phyloP scores from a whole-genome alignment of 1,140 invertebrate genomes.

The Drosophila eugracilis region DNA sequence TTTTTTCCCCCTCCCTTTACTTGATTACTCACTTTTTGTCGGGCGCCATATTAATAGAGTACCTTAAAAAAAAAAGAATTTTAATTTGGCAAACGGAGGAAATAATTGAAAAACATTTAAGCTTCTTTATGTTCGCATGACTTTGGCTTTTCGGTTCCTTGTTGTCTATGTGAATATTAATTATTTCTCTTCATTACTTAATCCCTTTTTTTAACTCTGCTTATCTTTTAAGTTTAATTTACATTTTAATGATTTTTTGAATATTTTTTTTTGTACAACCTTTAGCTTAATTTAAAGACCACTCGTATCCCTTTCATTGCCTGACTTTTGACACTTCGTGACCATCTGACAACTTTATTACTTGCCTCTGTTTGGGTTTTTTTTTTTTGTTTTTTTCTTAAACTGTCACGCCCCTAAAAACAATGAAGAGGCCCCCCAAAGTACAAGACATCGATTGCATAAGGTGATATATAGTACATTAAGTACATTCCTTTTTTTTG shows the following conservation, averaged over 20 bases:
- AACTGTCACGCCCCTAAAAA: constrained; percentile 12
- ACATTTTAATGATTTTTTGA: too few relatives aligned
- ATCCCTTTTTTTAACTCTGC: too few relatives aligned
- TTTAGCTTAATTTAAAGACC: not conserved
- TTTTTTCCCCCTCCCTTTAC: not conserved
- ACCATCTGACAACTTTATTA: constrained; percentile 21
- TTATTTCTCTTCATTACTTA: too few relatives aligned
- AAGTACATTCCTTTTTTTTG: constrained; percentile 9
- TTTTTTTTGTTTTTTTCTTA: constrained; percentile 8
- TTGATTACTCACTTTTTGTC: constrained; percentile 3
- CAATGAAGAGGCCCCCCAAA: not conserved
- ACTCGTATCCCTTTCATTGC: not conserved
- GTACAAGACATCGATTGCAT: constrained; percentile 23
- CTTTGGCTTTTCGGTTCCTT: too few relatives aligned
- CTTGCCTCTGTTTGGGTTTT: not conserved
- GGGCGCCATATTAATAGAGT: constrained; percentile 17
- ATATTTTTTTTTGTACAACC: not conserved
- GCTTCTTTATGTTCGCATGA: not conserved
- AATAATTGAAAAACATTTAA: constrained; percentile 5
- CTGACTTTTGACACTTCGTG: constrained; percentile 21
- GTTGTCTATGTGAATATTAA: constrained; percentile 18
- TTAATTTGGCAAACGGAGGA: constrained; percentile 29
- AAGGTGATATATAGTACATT: constrained; percentile 12
- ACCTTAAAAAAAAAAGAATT: constrained; percentile 23
- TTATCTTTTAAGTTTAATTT: too few relatives aligned